Conservation (phyloP, 2,888 invertebrate genomes). For the Glyphotaelius pellucidus region DNA sequence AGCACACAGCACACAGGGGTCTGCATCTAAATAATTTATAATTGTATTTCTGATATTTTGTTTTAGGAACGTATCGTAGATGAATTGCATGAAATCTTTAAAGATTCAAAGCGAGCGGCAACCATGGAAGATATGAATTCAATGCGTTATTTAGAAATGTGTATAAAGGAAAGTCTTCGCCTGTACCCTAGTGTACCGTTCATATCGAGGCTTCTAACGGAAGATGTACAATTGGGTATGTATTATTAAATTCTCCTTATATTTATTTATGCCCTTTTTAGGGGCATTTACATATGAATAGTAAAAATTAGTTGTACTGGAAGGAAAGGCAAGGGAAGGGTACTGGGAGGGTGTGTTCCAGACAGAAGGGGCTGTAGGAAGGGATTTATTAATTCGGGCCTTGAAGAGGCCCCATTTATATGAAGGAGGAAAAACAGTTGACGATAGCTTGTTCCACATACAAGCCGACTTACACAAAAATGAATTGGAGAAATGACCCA, state of each 20-base stretch:
- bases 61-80: slow-evolving; percentile 80
- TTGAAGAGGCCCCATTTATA: too few species aligned
- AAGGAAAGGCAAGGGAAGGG: too few species aligned
- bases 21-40: not conserved
- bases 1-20: not conserved
- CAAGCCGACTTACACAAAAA: too few species aligned
- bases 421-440: too few species aligned
- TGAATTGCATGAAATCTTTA: slow-evolving; percentile 81
- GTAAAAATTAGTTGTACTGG: too few species aligned
- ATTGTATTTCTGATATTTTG: not conserved
- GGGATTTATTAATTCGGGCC: too few species aligned
- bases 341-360: too few species aligned
- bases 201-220: slow-evolving; percentile 78
- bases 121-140: slow-evolving; percentile 76
- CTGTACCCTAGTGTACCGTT: slow-evolving; percentile 83
- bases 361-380: too few species aligned
- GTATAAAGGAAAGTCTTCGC: slow-evolving; percentile 83
- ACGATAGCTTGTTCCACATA: too few species aligned
- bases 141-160: slow-evolving; percentile 83
- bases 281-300: too few species aligned
- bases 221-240: slow-evolving; percentile 79
- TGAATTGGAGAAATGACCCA: too few species aligned
- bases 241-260: slow-evolving; percentile 37
- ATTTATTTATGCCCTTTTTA: too few species aligned
- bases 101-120: slow-evolving; percentile 78